Base-by-base conservation (phyloP, 2,888 invertebrate species). In the Xanthostigma xanthostigma region DNA sequence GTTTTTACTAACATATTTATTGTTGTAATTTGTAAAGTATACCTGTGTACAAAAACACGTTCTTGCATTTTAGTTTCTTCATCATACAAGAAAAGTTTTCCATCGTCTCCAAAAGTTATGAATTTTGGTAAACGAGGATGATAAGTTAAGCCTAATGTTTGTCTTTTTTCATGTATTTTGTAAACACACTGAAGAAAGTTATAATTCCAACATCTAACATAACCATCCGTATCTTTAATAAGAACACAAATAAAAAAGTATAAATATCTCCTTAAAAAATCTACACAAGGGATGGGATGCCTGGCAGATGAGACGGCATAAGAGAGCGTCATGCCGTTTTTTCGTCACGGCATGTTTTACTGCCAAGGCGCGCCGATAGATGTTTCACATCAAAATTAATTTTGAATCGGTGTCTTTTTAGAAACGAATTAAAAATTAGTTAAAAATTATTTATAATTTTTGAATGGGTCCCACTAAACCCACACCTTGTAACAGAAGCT, bases 191-290 rank as follows among this genome's bases (percentile, higher is more conserved):
- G 74, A 34, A 72, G 70, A 54, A 74, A 77, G 58, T 75, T 73
- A 60, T 78, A 78, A 62, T 79, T 77, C 81, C 81, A 83, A 57
- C 76, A 76, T 65, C 81, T 81, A 8, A 83, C 73, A 57, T 71
- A 74, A 37, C 82, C 82, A 56, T 76, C 78, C 4, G 76, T 73
- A 69, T 82, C 82, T 81, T 57, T 44, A n/a, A n/a, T n/a, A 64
- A 53, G 27, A 27, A 27, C 27, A 27, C 6, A 27, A 27, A 27
- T 27, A 6, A 27, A 27, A 27, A 27, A 27, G 3, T 27, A 27
- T 41, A 41, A 35, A 36, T 27, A 50, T 10, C 12, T 10, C 41
- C 9, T 9, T 13, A n/a, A 17, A 36, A 6, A 46, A 27, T 43
- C 4, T 6, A n/a, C n/a, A n/a, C n/a, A n/a, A n/a, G n/a, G n/a